These are phyloP conservation scores for Harpagoxenus sublaevis DNA, from an alignment of 2,888 invertebrate genomes.

Conservation along the genomic window DNA sequence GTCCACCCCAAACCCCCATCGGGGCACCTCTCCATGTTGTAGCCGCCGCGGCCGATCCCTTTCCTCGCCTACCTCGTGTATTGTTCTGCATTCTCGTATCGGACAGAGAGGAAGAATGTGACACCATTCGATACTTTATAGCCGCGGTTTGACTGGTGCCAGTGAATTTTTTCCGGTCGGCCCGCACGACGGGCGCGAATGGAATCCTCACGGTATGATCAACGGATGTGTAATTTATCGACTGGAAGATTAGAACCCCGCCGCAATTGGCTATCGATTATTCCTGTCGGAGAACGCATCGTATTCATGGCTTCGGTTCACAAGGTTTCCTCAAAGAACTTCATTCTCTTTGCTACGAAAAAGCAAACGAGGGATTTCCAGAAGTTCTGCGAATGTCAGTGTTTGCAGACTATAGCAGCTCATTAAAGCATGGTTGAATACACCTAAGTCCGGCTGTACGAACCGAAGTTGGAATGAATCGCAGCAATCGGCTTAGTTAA, in stretches of 20 bases:
- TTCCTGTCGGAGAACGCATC: conserved; percentile 21
- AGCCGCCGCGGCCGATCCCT: conserved; percentile 50
- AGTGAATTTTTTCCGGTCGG: conserved; percentile 69
- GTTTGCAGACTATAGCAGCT: conserved; percentile 9
- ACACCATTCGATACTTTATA: conserved; percentile 76
- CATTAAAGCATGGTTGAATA: conserved; percentile 30
- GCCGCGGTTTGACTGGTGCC: conserved; percentile 70
- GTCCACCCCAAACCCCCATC: conserved; percentile 59
- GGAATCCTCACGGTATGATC: conserved; percentile 64
- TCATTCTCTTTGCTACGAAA: conserved; percentile 12
- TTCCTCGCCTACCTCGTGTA: conserved; percentile 51
- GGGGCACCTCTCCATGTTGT: conserved; percentile 64
- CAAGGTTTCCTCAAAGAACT: conserved; percentile 46
- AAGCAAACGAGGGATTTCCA: conserved; percentile 4
- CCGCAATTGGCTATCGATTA: conserved; percentile 32
- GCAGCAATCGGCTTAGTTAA: conserved; percentile 42
- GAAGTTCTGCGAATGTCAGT: conserved; percentile 38
- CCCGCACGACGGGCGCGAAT: conserved; percentile 28
- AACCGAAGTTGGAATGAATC: conserved; percentile 22
- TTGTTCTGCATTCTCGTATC: conserved; percentile 46
- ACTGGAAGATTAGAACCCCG: conserved; percentile 43
- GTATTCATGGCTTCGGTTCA: conserved; percentile 18
- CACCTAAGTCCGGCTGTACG: conserved; percentile 15
- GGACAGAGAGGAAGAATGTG: conserved; percentile 36
- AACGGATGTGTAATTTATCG: conserved; percentile 65